phyloP scores from a whole-genome alignment of 2,113 vertebrate species.

The Chaetops frenatus region DNA sequence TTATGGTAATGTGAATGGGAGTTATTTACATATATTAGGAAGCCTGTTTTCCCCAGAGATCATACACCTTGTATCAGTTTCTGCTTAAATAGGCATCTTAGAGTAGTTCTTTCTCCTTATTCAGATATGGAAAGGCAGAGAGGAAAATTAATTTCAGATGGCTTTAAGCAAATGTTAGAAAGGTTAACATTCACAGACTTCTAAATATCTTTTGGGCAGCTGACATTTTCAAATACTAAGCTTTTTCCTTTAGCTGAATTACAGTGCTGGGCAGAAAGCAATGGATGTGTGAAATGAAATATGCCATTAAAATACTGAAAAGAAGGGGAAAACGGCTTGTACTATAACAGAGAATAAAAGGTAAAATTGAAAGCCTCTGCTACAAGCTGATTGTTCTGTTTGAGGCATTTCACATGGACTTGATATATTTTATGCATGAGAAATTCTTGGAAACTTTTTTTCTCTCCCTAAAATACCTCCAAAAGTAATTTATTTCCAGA shows the following conservation, averaged over 20 bases:
- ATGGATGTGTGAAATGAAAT: conserved; percentile 68
- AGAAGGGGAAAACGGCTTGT: conserved; percentile 3
- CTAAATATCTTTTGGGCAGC: conserved; percentile 69
- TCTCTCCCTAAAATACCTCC: neutral
- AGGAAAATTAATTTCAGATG: conserved; percentile 65
- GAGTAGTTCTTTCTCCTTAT: conserved; percentile 4
- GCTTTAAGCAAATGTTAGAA: conserved; percentile 74
- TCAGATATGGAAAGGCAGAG: neutral
- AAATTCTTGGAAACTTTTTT: neutral
- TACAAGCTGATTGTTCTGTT: neutral
- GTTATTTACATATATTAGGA: conserved; percentile 36
- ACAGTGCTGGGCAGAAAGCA: conserved; percentile 27
- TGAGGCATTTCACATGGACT: neutral
- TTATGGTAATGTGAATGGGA: neutral
- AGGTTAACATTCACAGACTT: conserved; percentile 67
- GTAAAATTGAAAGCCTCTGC: conserved; percentile 15
- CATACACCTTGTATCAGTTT: conserved; percentile 48
- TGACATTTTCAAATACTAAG: conserved; percentile 72
- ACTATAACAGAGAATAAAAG: conserved; percentile 21
- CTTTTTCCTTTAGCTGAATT: conserved; percentile 58
- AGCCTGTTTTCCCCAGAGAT: conserved; percentile 4
- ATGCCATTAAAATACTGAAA: conserved; percentile 43
- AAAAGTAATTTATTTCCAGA: conserved; percentile 16
- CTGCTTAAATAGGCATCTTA: conserved; percentile 42
- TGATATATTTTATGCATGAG: conserved; percentile 23